A percentile compares a stretch with the other conserved stretches of the same genome.
phyloP scores from a whole-genome alignment of 2,797 vertebrate genomes.

The Enteromius mattozi region DNA sequence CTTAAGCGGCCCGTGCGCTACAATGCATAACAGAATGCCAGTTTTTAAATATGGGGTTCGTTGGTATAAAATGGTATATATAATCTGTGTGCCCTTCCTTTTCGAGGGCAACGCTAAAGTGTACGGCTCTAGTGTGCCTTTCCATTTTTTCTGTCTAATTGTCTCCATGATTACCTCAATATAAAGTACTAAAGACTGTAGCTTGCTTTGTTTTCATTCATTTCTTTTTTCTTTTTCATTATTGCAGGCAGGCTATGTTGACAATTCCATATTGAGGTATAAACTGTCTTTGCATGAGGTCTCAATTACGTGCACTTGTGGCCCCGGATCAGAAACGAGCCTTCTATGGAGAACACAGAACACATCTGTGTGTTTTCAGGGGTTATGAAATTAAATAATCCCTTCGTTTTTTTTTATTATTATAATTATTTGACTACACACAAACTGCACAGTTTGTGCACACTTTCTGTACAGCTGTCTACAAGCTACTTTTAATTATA shows the following conservation, averaged over 20 bases:
- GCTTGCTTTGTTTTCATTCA: slow-evolving; percentile 49
- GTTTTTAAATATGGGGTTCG: slow-evolving; percentile 87
- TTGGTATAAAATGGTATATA: slow-evolving; percentile 86
- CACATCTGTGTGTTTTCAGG: slow-evolving; percentile 31
- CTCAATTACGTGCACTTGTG: slow-evolving; percentile 51
- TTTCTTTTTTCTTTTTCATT: slow-evolving; percentile 58
- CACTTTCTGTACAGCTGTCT: background rate
- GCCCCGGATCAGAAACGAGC: slow-evolving; percentile 26
- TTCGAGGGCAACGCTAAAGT: slow-evolving; percentile 66
- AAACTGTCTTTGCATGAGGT: slow-evolving; percentile 63
- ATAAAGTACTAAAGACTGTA: slow-evolving; percentile 59
- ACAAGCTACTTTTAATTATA: background rate
- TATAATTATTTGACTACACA: no score
- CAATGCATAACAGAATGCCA: slow-evolving; percentile 90
- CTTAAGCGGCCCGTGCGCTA: slow-evolving; percentile 88
- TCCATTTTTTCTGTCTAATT: slow-evolving; percentile 65
- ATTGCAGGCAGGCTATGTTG: slow-evolving; percentile 52
- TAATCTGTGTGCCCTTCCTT: slow-evolving; percentile 79
- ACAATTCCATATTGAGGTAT: slow-evolving; percentile 60
- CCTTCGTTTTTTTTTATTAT: background rate
- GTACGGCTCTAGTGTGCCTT: slow-evolving; percentile 34
- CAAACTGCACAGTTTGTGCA: background rate
- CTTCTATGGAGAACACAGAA: background rate
- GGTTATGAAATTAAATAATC: slow-evolving; percentile 29
- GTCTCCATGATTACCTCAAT: slow-evolving; percentile 58